A percentile compares a stretch with the other conserved stretches of the same genome.
Conservation (phyloP, 2,888 invertebrate genomes). For the Caenorhabditis uteleia region DNA sequence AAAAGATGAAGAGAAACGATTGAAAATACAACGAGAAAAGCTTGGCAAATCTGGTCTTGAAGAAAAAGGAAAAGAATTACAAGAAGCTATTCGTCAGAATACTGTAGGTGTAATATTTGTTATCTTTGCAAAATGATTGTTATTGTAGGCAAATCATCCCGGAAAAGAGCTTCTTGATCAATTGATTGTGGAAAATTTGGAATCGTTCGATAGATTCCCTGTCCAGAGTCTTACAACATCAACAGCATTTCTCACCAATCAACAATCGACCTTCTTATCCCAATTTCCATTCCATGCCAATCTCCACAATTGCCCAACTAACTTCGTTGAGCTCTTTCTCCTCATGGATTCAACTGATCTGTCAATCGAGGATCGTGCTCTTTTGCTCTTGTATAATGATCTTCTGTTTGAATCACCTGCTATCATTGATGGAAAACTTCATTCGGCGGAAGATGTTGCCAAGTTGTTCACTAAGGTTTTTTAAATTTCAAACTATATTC, state of each 20-base stretch:
- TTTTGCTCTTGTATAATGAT: conserved; percentile 80
- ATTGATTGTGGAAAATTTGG: conserved; percentile 80
- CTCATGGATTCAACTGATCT: conserved; percentile 55
- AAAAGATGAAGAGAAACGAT: conserved; percentile 78
- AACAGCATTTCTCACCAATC: conserved; percentile 12
- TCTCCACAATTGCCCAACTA: conserved; percentile 54
- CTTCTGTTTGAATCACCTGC: conserved; percentile 80
- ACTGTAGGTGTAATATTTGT: conserved; percentile 74
- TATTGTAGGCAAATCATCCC: conserved; percentile 72
- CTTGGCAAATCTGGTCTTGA: conserved; percentile 80
- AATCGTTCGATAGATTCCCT: conserved; percentile 75
- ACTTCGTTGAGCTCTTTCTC: conserved; percentile 58
- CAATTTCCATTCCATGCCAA: conserved; percentile 57
- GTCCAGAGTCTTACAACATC: conserved; percentile 37
- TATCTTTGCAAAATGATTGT: conserved; percentile 2
- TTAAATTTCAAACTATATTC: no score
- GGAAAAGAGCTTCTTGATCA: conserved; percentile 79
- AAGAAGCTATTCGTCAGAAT: conserved; percentile 80
- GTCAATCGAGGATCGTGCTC: conserved; percentile 54
- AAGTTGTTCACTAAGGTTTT: conserved; percentile 76
- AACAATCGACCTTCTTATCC: conserved; percentile 26
- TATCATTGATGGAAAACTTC: conserved; percentile 51
- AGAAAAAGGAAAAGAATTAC: conserved; percentile 76
- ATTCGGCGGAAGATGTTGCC: conserved; percentile 77
- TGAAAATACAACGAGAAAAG: conserved; percentile 76